Evolutionary conservation across 92 coral and sea anemone genomes (phyloP).

Genomic region (Umimayanthus chanpuru): DNA sequence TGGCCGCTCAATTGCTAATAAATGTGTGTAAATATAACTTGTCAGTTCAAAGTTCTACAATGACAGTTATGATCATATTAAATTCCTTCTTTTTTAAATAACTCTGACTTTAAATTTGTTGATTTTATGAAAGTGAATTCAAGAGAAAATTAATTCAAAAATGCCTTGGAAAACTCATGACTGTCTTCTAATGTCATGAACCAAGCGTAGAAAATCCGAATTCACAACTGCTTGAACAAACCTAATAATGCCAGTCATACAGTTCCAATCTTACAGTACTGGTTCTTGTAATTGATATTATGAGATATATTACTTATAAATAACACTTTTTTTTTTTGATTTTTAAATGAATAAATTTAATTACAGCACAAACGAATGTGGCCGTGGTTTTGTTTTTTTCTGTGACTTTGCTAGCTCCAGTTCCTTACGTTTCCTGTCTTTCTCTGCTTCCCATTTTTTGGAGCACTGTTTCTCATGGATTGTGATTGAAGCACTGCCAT

Average conservation of each 20-base stretch:
- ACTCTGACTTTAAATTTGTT: background rate
- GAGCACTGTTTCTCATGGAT: conserved; percentile 95
- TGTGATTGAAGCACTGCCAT: conserved; percentile 86
- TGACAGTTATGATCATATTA: conserved; percentile 10
- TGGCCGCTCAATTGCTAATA: background rate
- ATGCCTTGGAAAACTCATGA: background rate
- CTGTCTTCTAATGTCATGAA: background rate
- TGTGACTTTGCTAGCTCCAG: conserved; percentile 33
- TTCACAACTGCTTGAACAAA: background rate
- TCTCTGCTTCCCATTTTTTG: conserved; percentile 75
- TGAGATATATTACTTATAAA: background rate
- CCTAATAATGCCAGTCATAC: background rate
- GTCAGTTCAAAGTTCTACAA: background rate
- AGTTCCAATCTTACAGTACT: background rate
- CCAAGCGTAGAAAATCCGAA: background rate
- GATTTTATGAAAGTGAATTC: background rate
- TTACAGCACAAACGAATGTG: conserved; percentile 70
- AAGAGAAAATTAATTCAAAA: conserved; percentile 8
- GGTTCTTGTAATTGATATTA: background rate
- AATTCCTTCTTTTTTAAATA: background rate
- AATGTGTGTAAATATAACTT: background rate
- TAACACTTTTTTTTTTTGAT: background rate
- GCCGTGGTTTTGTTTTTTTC: conserved; percentile 59
- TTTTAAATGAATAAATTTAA: background rate
- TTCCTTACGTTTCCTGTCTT: conserved; percentile 53